These are phyloP conservation scores for Turnix velox DNA, from an alignment of 2,113 vertebrate genomes.

Conservation along the genomic window DNA sequence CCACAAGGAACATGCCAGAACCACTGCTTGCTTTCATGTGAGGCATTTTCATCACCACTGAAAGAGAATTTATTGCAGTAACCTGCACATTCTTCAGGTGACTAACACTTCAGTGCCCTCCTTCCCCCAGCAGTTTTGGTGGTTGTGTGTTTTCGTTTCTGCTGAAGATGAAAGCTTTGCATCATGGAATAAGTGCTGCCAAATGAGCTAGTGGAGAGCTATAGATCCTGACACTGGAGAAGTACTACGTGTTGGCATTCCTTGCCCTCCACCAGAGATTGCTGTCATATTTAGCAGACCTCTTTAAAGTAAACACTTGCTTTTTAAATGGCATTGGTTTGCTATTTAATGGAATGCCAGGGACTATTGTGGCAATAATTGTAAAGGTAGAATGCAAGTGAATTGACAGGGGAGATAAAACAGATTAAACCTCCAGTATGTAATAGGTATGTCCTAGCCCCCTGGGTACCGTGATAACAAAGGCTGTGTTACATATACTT, in stretches of 20 bases:
- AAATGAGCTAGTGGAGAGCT: background rate
- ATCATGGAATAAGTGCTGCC: background rate
- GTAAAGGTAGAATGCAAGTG: background rate
- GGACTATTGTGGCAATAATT: background rate
- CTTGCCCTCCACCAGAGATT: fast-evolving
- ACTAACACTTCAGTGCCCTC: background rate
- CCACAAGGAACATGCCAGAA: background rate
- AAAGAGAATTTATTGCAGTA: background rate
- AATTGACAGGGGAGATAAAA: background rate
- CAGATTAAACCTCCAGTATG: background rate
- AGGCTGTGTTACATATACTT: conserved; percentile 35
- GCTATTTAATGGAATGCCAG: background rate
- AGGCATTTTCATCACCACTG: background rate
- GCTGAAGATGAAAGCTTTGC: background rate
- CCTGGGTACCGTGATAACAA: conserved; percentile 37
- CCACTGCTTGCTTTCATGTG: background rate
- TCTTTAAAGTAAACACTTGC: background rate
- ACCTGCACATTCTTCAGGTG: background rate
- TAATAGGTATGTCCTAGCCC: background rate
- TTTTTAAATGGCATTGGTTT: background rate
- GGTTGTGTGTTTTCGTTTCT: background rate
- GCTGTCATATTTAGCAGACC: background rate
- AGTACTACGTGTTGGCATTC: background rate
- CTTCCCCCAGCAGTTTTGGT: background rate
- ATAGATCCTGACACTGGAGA: background rate